Evolutionary conservation across 2,888 invertebrate genomes (phyloP).

Genomic region (Plagodis dolabraria): DNA sequence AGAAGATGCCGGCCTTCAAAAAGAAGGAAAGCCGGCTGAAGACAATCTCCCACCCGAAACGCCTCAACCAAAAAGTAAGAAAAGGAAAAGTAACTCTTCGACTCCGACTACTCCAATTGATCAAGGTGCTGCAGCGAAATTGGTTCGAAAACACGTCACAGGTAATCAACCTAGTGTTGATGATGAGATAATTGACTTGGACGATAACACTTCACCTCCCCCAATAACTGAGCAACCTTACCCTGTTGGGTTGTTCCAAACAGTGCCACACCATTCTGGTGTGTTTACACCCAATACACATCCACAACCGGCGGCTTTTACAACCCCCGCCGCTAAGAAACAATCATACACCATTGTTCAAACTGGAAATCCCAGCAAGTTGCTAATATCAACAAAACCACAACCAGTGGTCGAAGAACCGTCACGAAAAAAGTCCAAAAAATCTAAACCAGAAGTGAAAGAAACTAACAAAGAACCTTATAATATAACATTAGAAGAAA

Average conservation of each 20-base stretch:
- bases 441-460: conserved; percentile 42
- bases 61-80: conserved; percentile 28
- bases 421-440: conserved; percentile 58
- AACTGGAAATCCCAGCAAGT: conserved; percentile 75
- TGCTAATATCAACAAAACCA: conserved; percentile 75
- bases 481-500: conserved; percentile 59
- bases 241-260: conserved; percentile 75
- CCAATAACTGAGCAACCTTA: conserved; percentile 55
- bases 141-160: conserved; percentile 24
- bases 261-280: conserved; percentile 52
- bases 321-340: conserved; percentile 73
- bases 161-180: conserved; percentile 34
- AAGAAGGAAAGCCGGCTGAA: conserved; percentile 8
- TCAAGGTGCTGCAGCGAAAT: conserved; percentile 6
- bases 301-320: conserved; percentile 47
- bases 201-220: conserved; percentile 32
- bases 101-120: neutral
- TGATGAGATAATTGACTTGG: conserved; percentile 44
- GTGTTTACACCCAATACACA: conserved; percentile 33
- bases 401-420: conserved; percentile 47
- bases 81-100: conserved; percentile 23
- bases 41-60: conserved; percentile 1
- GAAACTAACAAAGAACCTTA: conserved; percentile 49
- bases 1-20: conserved; percentile 49
- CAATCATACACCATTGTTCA: conserved; percentile 76